Base-by-base conservation (phyloP, 2,797 vertebrate genomes). In the Gorsachius magnificus region DNA sequence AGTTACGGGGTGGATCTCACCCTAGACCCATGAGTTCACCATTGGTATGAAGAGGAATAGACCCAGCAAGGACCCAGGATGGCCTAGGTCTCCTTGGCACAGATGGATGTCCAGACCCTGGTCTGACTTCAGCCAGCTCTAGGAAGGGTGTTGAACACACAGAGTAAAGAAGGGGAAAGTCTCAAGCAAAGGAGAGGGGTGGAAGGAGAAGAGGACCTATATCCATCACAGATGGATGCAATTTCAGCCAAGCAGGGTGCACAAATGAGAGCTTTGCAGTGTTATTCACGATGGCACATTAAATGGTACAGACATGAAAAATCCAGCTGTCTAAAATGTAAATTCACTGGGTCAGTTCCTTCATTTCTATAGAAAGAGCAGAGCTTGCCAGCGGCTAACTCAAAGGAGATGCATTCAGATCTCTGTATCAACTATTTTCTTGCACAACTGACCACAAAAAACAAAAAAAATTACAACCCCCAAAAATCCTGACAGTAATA, bases 351-450 rank as follows among this genome's bases (percentile, higher is more conserved):
- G 75, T 87, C 72, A 65, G 31, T 75, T 96, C 92, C 83, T 90
- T 84, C 75, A 94, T 97, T 95, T 91, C 95, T 96, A 95, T 96
- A 97, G 94, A 87, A 96, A 96, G 94, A 70, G 79, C 48, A 76
- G 41, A 46, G 50, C 63, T 72, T 85, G 94, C 93, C 96, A 96
- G 92, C 0, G 28, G 90, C 81, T 86, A 93, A 96, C 93, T 96
- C 95, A 95, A 93, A 96, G 83, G 94, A 94, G 81, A 90, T 92
- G 86, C 41, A 92, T 81, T 89, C 71, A 71, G 58, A 95, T 89
- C 77, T 56, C 41, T 91, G 41, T 90, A 95, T 94, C 97, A 95
- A 97, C 77, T 94, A 69, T 95, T 94, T 81, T 92, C 84, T 96
- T 96, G 86, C 91, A 96, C 87, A 96, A 94, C 77, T 90, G 77